These are phyloP conservation scores for Tuta absoluta DNA, from an alignment of 2,888 invertebrate genomes.

Conservation along the genomic window DNA sequence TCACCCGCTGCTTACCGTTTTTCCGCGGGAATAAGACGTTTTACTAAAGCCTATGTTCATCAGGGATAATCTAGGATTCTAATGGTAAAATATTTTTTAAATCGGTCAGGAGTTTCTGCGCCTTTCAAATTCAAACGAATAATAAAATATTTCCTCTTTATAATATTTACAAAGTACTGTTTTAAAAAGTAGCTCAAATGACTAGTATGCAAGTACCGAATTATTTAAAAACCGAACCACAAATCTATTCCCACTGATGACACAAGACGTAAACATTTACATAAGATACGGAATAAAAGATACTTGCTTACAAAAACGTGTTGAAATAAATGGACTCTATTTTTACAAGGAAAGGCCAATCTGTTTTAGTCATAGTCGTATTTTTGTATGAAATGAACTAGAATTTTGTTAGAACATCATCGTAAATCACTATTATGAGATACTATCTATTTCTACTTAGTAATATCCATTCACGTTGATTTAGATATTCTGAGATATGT, in stretches of 20 bases:
- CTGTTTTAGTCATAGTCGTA: background rate
- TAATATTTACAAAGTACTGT: no score
- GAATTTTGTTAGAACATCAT: background rate
- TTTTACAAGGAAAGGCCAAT: slow-evolving; percentile 9
- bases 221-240: background rate
- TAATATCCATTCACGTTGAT: background rate
- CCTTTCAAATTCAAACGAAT: no score
- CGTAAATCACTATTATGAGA: slow-evolving; percentile 2
- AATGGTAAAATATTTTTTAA: no score
- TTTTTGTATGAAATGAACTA: slow-evolving; percentile 11
- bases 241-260: background rate
- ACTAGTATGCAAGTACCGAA: no score
- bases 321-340: slow-evolving; percentile 2
- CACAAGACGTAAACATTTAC: slow-evolving; percentile 9
- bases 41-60: no score
- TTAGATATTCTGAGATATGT: no score
- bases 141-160: no score
- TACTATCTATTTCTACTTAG: slow-evolving; percentile 3
- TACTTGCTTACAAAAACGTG: slow-evolving; percentile 7
- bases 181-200: no score
- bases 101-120: no score
- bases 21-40: no score
- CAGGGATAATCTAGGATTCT: no score
- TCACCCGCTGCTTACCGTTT: no score
- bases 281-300: background rate